phyloP scores from a whole-genome alignment of 2,888 invertebrate genomes.

The Acleris emargana region DNA sequence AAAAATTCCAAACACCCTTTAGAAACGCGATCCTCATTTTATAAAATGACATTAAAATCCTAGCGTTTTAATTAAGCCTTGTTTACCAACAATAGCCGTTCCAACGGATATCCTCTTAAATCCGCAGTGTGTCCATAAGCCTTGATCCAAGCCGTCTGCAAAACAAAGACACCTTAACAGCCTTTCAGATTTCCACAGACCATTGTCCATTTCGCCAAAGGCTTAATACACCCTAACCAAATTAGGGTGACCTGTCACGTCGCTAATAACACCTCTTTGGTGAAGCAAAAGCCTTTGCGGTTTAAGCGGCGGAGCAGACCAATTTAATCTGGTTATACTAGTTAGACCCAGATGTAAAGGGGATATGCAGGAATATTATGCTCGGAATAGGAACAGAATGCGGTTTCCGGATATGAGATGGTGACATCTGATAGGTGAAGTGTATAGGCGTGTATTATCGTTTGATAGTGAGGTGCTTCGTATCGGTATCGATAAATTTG shows the following conservation, averaged over 20 bases:
- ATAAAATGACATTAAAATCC: conserved; percentile 16
- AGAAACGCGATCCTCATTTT: background rate
- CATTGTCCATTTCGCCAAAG: conserved; percentile 65
- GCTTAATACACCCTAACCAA: conserved; percentile 48
- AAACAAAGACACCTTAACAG: conserved; percentile 63
- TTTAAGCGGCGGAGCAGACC: conserved; percentile 41
- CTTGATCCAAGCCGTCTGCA: conserved; percentile 18
- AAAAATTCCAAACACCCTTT: background rate
- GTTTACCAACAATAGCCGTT: conserved; percentile 30
- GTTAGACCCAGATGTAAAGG: conserved; percentile 65
- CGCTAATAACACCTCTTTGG: conserved; percentile 41
- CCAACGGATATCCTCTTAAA: conserved; percentile 28
- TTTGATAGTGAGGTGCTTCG: conserved; percentile 23
- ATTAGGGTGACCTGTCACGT: conserved; percentile 43
- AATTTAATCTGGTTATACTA: conserved; percentile 52
- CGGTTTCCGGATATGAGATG: conserved; percentile 71
- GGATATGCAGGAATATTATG: conserved; percentile 69
- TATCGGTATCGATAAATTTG: conserved; percentile 10
- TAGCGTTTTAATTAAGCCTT: conserved; percentile 30
- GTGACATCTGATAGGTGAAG: conserved; percentile 65
- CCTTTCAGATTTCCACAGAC: conserved; percentile 61
- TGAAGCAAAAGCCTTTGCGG: conserved; percentile 38
- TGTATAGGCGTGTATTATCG: conserved; percentile 33
- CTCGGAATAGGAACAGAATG: conserved; percentile 70
- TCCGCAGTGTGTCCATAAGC: conserved; percentile 28